A percentile compares a stretch with the other conserved stretches of the same genome.
These are phyloP conservation scores for Balearica regulorum DNA, from an alignment of 2,797 vertebrate genomes.

Conservation along the genomic window DNA sequence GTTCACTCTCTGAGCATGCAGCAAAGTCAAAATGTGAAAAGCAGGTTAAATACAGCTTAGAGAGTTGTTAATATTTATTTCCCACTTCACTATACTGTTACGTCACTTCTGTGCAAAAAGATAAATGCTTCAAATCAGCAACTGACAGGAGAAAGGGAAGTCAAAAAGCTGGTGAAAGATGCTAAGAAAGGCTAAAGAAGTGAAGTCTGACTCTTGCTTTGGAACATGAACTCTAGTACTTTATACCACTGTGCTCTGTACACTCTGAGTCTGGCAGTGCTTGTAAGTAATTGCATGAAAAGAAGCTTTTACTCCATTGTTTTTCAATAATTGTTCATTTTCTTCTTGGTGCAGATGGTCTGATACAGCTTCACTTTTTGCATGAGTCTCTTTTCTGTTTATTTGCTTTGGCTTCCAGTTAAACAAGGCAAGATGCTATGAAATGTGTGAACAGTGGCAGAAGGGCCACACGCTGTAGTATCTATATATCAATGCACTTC, in stretches of 20 bases:
- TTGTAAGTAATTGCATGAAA: constrained; percentile 56
- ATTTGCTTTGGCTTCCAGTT: not conserved
- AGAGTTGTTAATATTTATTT: constrained; percentile 50
- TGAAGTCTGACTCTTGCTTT: not conserved
- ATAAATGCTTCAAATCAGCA: constrained; percentile 27
- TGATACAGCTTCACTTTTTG: not conserved
- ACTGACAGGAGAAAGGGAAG: not conserved
- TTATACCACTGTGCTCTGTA: not conserved
- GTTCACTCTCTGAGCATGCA: not conserved
- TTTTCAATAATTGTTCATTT: not conserved
- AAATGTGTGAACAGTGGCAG: not conserved
- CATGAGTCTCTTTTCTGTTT: not conserved
- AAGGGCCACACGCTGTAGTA: not conserved
- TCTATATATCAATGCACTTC: not conserved
- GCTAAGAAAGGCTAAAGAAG: not conserved
- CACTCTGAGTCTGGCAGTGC: not conserved
- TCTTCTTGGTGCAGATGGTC: not conserved
- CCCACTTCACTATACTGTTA: not conserved
- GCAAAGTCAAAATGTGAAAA: not conserved
- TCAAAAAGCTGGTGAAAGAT: not conserved
- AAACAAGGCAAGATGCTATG: not conserved
- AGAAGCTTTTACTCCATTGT: not conserved
- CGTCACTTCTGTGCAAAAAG: constrained; percentile 6
- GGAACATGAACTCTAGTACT: not conserved
- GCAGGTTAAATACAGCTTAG: not conserved